Evolutionary conservation across 2,797 vertebrate genomes (phyloP), one percentile per base, ranked within the genome.

Genomic region (Enteromius argenteus): DNA sequence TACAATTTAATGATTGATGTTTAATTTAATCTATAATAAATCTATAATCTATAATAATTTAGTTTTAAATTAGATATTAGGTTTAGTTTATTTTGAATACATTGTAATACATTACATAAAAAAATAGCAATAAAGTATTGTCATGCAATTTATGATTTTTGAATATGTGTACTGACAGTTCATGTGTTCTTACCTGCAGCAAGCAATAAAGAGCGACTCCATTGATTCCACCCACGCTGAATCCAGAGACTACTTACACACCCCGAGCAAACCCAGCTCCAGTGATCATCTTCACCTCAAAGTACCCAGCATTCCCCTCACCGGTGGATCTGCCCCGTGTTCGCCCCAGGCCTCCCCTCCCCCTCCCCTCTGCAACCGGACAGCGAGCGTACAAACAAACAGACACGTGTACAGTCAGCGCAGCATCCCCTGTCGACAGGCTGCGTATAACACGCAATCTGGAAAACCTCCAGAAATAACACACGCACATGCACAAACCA

Each of bases 151-250:
- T 19, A 73, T 51, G 1, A 0, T 21, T 30, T 51, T 51, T 58
- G 9, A 21, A 56, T 51, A 10, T 79, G 60, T 64, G 15, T 35
- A 11, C 56, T 82, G 19, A 79, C n/a, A 58, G 56, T 14, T 5
- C 37, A 35, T 27, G 9, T 66, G 27, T 67, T 67, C 30, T 60
- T 15, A 23, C 8, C 72, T 60, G 9, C 72, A 97, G 96, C 95
- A 95, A 90, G 93, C 95, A 0, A 0, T 94, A 67, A 89, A 0
- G 15, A 89, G 82, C 0, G 94, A 95, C 13, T 94, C 94, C 0
- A 42, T 91, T 23, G 95, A 96, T 32, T 89, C 84, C 0, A 84
- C 0, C 3, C 87, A 68, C 0, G 91, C 94, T 30, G 80, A 80
- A 17, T 89, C 83, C 46, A 83, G 64, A 80, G 85, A 89, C 80